Conservation (phyloP, 2,797 vertebrate genomes). For the Arrhamphus sclerolepis region DNA sequence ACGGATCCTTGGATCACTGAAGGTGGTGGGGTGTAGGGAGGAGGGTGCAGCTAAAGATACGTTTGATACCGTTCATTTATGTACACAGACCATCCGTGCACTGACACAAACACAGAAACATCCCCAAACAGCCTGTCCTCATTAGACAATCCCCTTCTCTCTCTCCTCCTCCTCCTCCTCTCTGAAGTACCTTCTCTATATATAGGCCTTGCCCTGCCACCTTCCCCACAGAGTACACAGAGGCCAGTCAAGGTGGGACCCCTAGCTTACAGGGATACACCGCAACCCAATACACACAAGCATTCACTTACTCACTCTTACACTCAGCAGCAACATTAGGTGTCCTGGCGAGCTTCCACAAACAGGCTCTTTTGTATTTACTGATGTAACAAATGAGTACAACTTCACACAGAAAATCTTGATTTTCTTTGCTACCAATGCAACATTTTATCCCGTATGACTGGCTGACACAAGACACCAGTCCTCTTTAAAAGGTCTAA, state of each 20-base stretch:
- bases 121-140: conserved; percentile 78
- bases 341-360: no score
- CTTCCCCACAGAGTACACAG: conserved; percentile 57
- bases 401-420: no score
- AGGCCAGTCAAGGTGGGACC: conserved; percentile 69
- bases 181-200: conserved; percentile 68
- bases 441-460: no score
- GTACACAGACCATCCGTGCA: conserved; percentile 73
- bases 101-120: conserved; percentile 55
- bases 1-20: conserved; percentile 62
- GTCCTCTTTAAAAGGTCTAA: no score
- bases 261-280: conserved; percentile 31
- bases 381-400: no score
- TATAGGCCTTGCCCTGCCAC: conserved; percentile 67
- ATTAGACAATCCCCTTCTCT: conserved; percentile 75
- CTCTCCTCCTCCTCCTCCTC: conserved; percentile 55
- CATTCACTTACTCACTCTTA: no score
- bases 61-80: conserved; percentile 78
- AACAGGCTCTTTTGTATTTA: no score
- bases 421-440: no score
- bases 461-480: no score
- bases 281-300: conserved; percentile 16
- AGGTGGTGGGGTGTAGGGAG: conserved; percentile 46
- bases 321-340: no score
- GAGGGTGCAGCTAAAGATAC: conserved; percentile 41